Evolutionary conservation across 2,797 vertebrate genomes (phyloP).

Genomic region (Nannoperca australis): DNA sequence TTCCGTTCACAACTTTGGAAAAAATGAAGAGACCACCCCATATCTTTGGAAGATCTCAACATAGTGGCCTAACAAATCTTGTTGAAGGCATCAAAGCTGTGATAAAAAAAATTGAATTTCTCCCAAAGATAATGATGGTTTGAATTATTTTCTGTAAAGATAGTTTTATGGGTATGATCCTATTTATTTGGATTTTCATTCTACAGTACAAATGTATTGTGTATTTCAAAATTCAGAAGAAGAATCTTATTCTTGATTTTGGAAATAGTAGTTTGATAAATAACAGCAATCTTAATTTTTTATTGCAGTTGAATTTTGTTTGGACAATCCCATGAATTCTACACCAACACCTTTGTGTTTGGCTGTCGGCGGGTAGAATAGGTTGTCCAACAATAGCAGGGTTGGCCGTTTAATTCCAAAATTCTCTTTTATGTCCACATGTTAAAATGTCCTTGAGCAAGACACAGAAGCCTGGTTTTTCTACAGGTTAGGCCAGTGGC

Average conservation of each 20-base stretch:
- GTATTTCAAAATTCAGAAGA: too few relatives aligned
- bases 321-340: neutral
- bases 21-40: slow-evolving; percentile 31
- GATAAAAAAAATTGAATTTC: slow-evolving; percentile 1
- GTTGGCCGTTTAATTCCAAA: neutral
- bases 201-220: neutral
- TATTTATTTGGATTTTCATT: neutral
- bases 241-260: too few relatives aligned
- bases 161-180: neutral
- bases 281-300: too few relatives aligned
- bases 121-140: slow-evolving; percentile 5
- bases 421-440: neutral
- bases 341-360: neutral
- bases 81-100: slow-evolving; percentile 19
- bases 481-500: neutral
- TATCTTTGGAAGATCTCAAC: slow-evolving; percentile 31
- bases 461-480: neutral
- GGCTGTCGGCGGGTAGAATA: neutral
- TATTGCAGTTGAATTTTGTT: neutral
- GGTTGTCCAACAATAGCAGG: neutral
- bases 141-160: neutral
- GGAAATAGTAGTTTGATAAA: too few relatives aligned
- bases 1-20: slow-evolving; percentile 55
- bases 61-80: slow-evolving; percentile 12
- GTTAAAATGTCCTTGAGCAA: neutral